Conservation (phyloP, 2,797 vertebrate species). For the Esox lucius region DNA sequence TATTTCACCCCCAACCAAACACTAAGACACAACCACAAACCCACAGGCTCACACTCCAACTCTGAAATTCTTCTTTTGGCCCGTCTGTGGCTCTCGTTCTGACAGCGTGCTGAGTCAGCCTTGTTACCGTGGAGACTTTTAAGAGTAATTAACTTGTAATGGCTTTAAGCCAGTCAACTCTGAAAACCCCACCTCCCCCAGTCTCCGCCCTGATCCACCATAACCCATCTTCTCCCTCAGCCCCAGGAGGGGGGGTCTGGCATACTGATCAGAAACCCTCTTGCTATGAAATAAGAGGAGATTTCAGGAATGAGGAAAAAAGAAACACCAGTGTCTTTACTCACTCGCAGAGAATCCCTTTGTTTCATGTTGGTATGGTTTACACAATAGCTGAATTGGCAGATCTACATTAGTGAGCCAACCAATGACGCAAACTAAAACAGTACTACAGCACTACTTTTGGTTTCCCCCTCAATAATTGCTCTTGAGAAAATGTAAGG, state of each 20-base stretch:
- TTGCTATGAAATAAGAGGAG: constrained; percentile 61
- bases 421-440: too few species aligned
- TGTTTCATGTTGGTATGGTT: too few species aligned
- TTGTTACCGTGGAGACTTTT: constrained; percentile 13
- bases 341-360: not conserved
- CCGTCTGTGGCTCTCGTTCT: constrained; percentile 36
- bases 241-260: not conserved
- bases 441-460: too few species aligned
- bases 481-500: too few species aligned
- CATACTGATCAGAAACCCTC: constrained; percentile 40
- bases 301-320: constrained; percentile 42
- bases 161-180: not conserved
- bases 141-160: constrained; percentile 23
- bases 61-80: constrained; percentile 2
- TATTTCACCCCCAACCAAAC: not conserved
- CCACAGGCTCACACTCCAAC: not conserved
- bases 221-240: not conserved
- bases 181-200: not conserved
- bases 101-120: constrained; percentile 8
- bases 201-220: not conserved
- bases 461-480: too few species aligned
- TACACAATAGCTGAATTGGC: too few species aligned
- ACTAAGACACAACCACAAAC: constrained; percentile 7
- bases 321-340: not conserved
- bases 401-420: too few species aligned